Evolutionary conservation across 2,113 vertebrate species (phyloP), one percentile per base, ranked within the genome.

Genomic region (Eurystomus gularis): DNA sequence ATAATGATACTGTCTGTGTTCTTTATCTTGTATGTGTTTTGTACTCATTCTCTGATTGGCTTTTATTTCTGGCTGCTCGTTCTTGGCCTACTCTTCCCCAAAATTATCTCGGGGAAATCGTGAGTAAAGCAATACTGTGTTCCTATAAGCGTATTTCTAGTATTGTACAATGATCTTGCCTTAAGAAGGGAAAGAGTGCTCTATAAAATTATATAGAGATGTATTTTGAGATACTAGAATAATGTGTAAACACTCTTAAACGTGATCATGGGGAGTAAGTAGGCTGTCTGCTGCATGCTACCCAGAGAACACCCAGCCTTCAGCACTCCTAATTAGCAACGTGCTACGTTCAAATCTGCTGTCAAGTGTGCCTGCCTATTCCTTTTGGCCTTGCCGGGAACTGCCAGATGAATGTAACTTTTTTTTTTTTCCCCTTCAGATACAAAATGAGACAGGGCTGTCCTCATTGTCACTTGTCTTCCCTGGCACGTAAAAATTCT

Each of bases 1-100:
- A 3, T 46, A 66, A 46, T 40, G 31, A 37, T 81, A 42, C 40
- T 37, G 29, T 90, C 3, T 76, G 11, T 82, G 13, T 79, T 91
- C 65, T 84, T 94, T 70, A 62, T 57, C 39, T 78, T 79, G 8
- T 23, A 61, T 66, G 28, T 89, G 49, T 72, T 91, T 86, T 91
- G 28, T 89, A 48, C 72, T 88, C 9, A 11, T 83, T 88, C 28
- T 91, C 61, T 91, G 44, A 31, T 39, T 65, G 61, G 19, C 72
- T 87, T 88, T 80, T 82, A 33, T 77, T 92, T 90, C 82, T 95
- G 90, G 28, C n/a, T 90, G 55, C 64, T 90, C 57, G 87, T 87
- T 75, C 77, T 87, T 94, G 61, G 44, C 66, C 21, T 93, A 3
- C 20, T 40, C 17, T 82, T 23, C 31, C 57, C 40, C 25, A 39